Evolutionary conservation across 2,888 invertebrate species (phyloP).

Genomic region (Meteorus cinctellus): DNA sequence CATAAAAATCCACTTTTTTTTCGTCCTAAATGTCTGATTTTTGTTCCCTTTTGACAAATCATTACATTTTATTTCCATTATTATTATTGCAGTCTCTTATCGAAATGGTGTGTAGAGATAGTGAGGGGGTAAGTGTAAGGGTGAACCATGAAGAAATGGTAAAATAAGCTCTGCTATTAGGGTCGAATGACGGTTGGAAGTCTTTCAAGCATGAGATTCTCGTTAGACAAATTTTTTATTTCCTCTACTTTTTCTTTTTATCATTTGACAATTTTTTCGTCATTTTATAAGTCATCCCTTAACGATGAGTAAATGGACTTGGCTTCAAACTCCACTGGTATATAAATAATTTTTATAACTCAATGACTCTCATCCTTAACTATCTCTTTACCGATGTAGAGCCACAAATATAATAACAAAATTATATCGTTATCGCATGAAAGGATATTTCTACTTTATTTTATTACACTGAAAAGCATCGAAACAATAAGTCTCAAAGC

Average conservation of each 20-base stretch:
- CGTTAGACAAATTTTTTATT: constrained; percentile 22
- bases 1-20: no score
- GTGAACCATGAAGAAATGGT: neutral
- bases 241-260: neutral
- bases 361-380: neutral
- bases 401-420: neutral
- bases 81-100: no score
- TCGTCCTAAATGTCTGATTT: no score
- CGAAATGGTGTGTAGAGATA: no score
- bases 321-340: neutral
- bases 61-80: no score
- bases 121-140: neutral
- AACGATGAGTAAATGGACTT: constrained; percentile 21
- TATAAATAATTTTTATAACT: constrained; percentile 5
- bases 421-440: neutral
- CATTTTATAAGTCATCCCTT: constrained; percentile 32
- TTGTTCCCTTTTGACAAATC: neutral
- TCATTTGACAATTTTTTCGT: neutral
- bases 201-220: constrained; percentile 27
- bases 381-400: neutral
- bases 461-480: constrained; percentile 13
- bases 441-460: neutral
- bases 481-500: neutral
- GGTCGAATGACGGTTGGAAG: constrained; percentile 26
- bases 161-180: constrained; percentile 12